Evolutionary conservation across 2,797 vertebrate genomes (phyloP).

Genomic region (Gephyroberyx darwinii): DNA sequence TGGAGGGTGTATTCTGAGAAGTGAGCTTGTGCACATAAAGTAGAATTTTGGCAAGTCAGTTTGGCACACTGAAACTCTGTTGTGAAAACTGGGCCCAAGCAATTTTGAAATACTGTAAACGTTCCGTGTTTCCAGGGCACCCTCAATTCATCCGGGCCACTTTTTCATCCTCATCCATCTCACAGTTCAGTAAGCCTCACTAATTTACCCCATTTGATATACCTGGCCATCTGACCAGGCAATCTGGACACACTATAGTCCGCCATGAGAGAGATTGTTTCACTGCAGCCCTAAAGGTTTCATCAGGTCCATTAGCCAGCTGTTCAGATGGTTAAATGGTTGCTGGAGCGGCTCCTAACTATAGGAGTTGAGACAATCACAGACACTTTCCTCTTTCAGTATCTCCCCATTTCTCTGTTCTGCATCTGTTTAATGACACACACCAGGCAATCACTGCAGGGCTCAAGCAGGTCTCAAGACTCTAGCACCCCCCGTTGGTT

Average conservation of each 20-base stretch:
- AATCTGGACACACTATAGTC: constrained; percentile 2
- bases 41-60: background rate
- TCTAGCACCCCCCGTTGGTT: constrained; percentile 37
- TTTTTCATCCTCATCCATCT: background rate
- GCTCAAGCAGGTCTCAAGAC: background rate
- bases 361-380: constrained; percentile 1
- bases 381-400: constrained; percentile 25
- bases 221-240: constrained; percentile 19
- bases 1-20: too few relatives aligned
- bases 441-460: background rate
- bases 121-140: background rate
- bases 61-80: too few relatives aligned
- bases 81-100: too few relatives aligned
- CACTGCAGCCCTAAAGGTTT: constrained; percentile 15
- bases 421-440: constrained; percentile 26
- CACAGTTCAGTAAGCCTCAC: background rate
- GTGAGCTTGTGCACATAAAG: too few relatives aligned
- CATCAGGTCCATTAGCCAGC: constrained; percentile 33
- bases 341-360: background rate
- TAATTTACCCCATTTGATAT: constrained; percentile 1
- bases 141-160: background rate
- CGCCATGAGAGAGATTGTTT: background rate
- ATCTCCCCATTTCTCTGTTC: constrained; percentile 14
- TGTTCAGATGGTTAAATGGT: constrained; percentile 15
- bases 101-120: background rate